These are phyloP conservation scores for Epinotia demarniana DNA, from an alignment of 2,888 invertebrate species.

Conservation along the genomic window DNA sequence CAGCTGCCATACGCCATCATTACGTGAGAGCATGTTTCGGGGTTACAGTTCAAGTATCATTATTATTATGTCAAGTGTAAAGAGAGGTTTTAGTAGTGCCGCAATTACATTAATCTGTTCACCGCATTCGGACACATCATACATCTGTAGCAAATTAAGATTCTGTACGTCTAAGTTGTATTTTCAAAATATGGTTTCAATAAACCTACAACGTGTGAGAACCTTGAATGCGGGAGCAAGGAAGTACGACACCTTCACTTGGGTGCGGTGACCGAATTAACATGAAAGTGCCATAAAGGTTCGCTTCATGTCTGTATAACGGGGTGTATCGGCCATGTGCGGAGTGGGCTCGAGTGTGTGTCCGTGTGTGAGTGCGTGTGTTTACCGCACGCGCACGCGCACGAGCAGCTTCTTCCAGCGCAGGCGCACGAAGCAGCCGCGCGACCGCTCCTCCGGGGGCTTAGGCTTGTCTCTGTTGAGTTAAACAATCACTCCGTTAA, in stretches of 20 bases:
- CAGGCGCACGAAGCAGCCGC: slow-evolving; percentile 54
- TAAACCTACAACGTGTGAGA: too few relatives aligned
- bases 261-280: neutral
- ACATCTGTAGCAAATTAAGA: too few relatives aligned
- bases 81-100: slow-evolving; percentile 2
- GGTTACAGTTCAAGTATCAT: neutral
- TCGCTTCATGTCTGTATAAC: neutral
- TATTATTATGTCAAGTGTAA: neutral
- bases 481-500: neutral
- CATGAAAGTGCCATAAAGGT: neutral
- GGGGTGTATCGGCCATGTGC: neutral
- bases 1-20: neutral
- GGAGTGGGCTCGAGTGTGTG: neutral
- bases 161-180: too few relatives aligned
- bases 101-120: neutral
- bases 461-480: slow-evolving; percentile 53
- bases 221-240: too few relatives aligned
- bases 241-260: too few relatives aligned
- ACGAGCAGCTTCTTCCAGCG: slow-evolving; percentile 65
- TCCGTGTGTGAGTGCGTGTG: neutral
- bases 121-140: neutral
- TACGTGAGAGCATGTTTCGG: slow-evolving; percentile 9
- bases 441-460: slow-evolving; percentile 49
- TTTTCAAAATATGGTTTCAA: too few relatives aligned
- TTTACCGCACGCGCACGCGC: slow-evolving; percentile 53